These are phyloP conservation scores for Cossypha dichroa DNA, from an alignment of 2,797 vertebrate species.

Conservation along the genomic window DNA sequence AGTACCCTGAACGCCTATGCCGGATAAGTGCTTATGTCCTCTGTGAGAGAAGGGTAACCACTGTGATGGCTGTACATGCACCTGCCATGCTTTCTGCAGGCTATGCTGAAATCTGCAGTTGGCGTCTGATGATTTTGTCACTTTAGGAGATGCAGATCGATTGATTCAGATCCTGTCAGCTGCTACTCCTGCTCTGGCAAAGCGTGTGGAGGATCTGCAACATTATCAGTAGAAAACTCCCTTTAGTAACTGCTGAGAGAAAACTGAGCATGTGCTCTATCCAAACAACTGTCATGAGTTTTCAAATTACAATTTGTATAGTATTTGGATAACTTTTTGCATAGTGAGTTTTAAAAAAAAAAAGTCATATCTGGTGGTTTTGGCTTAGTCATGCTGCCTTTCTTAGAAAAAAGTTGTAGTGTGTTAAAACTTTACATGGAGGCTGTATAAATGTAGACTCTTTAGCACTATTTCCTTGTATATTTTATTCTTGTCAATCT, in stretches of 20 bases:
- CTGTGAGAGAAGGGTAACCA: not conserved
- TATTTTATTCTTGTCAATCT: not conserved
- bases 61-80: not conserved
- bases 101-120: not conserved
- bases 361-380: accelerated
- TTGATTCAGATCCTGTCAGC: not conserved
- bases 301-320: not conserved
- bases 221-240: not conserved
- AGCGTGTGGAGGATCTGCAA: not conserved
- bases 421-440: not conserved
- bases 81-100: not conserved
- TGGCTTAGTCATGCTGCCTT: not conserved
- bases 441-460: not conserved
- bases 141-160: not conserved
- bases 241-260: not conserved
- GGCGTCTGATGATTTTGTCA: not conserved
- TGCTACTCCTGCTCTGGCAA: not conserved
- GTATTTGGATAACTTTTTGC: not conserved
- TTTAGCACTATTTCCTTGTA: not conserved
- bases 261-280: not conserved
- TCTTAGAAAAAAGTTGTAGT: not conserved
- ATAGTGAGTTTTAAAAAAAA: accelerated
- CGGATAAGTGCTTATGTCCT: not conserved
- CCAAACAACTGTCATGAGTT: not conserved
- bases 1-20: accelerated